Base-by-base conservation (phyloP, 2,113 vertebrate genomes). In the Thunnus thynnus region DNA sequence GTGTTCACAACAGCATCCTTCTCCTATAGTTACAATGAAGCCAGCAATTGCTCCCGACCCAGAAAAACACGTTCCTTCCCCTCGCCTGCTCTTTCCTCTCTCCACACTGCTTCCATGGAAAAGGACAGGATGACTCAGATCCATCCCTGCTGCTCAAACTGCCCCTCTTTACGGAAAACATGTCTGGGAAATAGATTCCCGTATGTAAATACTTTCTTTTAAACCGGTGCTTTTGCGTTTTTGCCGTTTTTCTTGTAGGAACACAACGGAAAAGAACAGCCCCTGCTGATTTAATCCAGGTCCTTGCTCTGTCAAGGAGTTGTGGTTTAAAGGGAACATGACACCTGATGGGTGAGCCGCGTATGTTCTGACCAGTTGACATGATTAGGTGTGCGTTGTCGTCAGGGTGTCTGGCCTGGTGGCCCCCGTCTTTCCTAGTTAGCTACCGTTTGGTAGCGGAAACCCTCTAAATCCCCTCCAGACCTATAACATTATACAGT, bases 41-140 rank as follows among this genome's bases (percentile, higher is more conserved):
- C 56, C 46, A 68, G 69, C 56, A 25, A 48, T 67, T 86, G 30
- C 41, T 89, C 69, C 48, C 46, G 62, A 87, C 75, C 71, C 78
- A 90, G 78, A 87, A 79, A 86, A 80, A 77, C 52, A 63, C 25
- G 70, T 75, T 78, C 69, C 63, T 86, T 63, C 62, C 48, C 67
- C 70, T 75, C 12, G 58, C 47, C 51, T 71, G 20, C 71, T 83
- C 72, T 86, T 86, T 89, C 73, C 78, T 68, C 70, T 83, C 64
- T 88, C 76, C 78, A 60, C 76, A 60, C 76, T 81, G 65, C 85
- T 81, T 88, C 87, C 90, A 91, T 92, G 94, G 93, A 94, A 93
- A 93, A 90, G 89, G 91, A 86, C 84, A 86, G 66, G 86, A 94
- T 94, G 93, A 94, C 89, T 93, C 91, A 93, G 93, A 93, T 80